Percentiles rank a stretch among this genome's conserved stretches.
Conservation (phyloP, 2,113 vertebrate genomes). For the Neopipo cinnamomea region DNA sequence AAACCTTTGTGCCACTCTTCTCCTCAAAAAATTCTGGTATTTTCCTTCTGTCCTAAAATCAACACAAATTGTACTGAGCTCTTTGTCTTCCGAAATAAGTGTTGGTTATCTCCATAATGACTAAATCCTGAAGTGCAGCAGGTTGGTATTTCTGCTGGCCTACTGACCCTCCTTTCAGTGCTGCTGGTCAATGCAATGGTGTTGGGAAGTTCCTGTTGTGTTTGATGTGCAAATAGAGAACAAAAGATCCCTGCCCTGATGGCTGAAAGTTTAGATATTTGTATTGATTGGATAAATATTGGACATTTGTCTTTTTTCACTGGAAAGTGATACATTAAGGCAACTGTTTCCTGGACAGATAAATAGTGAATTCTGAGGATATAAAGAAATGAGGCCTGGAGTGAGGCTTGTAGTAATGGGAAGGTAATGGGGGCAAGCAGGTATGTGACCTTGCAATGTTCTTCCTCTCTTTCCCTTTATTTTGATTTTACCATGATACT, state of each 20-base stretch:
- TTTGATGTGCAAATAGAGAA: neutral
- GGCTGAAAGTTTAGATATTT: neutral
- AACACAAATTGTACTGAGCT: neutral
- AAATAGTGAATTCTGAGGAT: neutral
- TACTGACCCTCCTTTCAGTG: neutral
- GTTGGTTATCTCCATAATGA: neutral
- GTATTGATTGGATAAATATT: conserved; percentile 13
- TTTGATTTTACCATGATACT: neutral
- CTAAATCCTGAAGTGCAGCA: neutral
- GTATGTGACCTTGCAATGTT: neutral
- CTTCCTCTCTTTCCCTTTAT: neutral
- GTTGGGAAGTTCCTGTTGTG: neutral
- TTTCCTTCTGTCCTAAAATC: conserved; percentile 6
- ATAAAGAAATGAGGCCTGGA: neutral
- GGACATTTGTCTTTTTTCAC: neutral
- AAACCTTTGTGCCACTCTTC: conserved; percentile 53
- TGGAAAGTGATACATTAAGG: neutral
- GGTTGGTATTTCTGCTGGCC: neutral
- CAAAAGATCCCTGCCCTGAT: neutral
- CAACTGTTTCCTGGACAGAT: neutral
- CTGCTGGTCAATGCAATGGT: neutral
- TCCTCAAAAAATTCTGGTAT: neutral
- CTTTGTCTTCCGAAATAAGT: neutral
- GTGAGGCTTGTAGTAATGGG: neutral
- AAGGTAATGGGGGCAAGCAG: neutral